Evolutionary conservation across 1,140 invertebrate genomes (phyloP), one percentile per base, ranked within the genome.

Genomic region (Portunus trituberculatus): DNA sequence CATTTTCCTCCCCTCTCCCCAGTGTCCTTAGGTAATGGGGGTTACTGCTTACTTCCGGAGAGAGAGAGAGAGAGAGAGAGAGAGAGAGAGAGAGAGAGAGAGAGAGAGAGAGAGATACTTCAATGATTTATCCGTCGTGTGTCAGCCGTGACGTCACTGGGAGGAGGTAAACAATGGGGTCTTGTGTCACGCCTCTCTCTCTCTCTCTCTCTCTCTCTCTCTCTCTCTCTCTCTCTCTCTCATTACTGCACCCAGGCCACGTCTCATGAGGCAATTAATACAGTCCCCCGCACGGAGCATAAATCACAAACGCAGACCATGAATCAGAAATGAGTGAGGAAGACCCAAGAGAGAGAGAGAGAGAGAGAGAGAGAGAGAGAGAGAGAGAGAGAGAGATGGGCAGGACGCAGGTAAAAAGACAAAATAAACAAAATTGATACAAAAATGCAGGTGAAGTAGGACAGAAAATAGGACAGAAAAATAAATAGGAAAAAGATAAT

Each of bases 251-350:
- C 87, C 32, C 32, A 45, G 39, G 16, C n/a, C 87, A 88, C 46
- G 46, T n/a, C 31, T 88, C 87, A 88, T 76, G 67, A 76, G 67
- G 67, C 67, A 76, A 76, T 76, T 76, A 76, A 76, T 76, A 76
- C 20, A 76, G 67, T 76, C 67, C 20, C 67, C 67, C 67, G 67
- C 67, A 59, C 67, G 67, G n/a, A 12, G 67, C 67, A 76, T 76
- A 76, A 76, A 32, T 88, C 87, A 88, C 87, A 88, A 12, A 88
- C 67, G 8, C 67, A 76, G 67, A 16, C 67, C 67, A 48, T 88
- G 32, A 45, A 88, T 88, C 87, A 31, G 29, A 39, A 88, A 76
- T 45, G 46, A 89, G 87, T n/a, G 67, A 76, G 67, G 52, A 59
- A 59, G 52, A 59, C 52, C 52, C 52, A 59, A 59, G 52, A 59